These are phyloP conservation scores for Holacanthella duospinosa DNA, from an alignment of 2,888 invertebrate genomes.

Conservation along the genomic window DNA sequence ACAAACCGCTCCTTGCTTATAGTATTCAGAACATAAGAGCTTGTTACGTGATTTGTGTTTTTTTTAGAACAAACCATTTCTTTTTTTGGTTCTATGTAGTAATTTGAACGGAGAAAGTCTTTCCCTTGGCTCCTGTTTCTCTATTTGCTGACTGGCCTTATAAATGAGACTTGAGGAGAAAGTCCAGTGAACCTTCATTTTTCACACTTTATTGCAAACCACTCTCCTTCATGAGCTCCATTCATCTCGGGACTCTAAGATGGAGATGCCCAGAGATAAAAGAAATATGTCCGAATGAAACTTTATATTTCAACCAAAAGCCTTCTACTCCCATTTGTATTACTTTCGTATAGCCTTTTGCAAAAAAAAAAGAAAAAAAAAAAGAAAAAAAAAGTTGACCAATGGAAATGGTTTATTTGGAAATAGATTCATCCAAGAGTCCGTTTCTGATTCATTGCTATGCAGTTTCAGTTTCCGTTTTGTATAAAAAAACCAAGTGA, in stretches of 20 bases:
- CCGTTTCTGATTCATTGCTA: no score
- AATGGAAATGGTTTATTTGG: not conserved
- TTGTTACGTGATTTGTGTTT: not conserved
- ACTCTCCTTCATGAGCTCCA: not conserved
- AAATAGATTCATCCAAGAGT: not conserved
- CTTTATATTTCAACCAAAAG: not conserved
- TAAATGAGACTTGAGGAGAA: not conserved
- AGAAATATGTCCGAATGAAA: not conserved
- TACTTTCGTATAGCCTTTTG: not conserved
- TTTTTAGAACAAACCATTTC: not conserved
- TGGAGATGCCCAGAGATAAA: not conserved
- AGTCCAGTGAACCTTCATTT: constrained; percentile 9
- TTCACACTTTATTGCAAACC: constrained; percentile 11
- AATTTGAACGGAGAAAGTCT: no score
- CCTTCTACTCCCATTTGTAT: not conserved
- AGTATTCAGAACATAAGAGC: no score
- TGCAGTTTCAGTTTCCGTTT: no score
- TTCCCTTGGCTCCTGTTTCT: not conserved
- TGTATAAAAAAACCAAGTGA: no score
- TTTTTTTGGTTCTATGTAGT: not conserved
- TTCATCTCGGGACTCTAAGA: not conserved
- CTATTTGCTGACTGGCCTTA: not conserved
- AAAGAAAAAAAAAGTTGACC: no score
- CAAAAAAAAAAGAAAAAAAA: no score
- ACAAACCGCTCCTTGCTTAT: no score